phyloP scores from a whole-genome alignment of 2,113 vertebrate genomes.

The Dipodomys spectabilis region DNA sequence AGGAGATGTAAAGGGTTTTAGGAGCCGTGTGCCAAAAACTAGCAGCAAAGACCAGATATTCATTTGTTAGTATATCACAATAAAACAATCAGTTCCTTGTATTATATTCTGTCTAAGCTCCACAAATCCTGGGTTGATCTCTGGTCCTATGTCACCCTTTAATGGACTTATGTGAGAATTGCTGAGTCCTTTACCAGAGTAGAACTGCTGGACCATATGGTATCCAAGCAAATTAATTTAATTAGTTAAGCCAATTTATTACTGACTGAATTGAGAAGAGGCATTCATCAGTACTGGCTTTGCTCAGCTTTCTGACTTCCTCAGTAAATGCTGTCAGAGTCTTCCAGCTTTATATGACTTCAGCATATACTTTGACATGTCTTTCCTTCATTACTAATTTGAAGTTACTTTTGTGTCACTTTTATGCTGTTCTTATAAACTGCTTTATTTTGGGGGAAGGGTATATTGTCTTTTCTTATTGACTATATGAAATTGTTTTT shows the following conservation, averaged over 20 bases:
- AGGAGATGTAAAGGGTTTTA: background rate
- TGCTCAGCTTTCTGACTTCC: background rate
- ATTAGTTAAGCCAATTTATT: background rate
- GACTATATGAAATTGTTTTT: background rate
- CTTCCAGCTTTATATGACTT: background rate
- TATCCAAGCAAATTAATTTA: background rate
- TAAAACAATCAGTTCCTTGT: background rate
- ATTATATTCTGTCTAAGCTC: background rate
- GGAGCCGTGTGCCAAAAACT: background rate
- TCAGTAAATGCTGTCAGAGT: background rate
- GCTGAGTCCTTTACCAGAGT: background rate
- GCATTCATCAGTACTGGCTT: background rate
- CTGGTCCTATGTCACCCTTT: background rate
- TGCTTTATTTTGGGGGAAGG: background rate
- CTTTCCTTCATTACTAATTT: slow-evolving; percentile 18
- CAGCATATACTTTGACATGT: background rate
- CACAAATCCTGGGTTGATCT: background rate
- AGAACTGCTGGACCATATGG: background rate
- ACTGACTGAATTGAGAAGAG: background rate
- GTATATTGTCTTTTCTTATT: background rate
- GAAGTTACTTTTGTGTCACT: slow-evolving; percentile 33
- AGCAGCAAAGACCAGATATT: background rate
- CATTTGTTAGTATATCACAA: background rate
- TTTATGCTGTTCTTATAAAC: background rate
- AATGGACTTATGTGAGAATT: background rate